phyloP scores from a whole-genome alignment of 2,888 invertebrate genomes.

The Dilophus febrilis region DNA sequence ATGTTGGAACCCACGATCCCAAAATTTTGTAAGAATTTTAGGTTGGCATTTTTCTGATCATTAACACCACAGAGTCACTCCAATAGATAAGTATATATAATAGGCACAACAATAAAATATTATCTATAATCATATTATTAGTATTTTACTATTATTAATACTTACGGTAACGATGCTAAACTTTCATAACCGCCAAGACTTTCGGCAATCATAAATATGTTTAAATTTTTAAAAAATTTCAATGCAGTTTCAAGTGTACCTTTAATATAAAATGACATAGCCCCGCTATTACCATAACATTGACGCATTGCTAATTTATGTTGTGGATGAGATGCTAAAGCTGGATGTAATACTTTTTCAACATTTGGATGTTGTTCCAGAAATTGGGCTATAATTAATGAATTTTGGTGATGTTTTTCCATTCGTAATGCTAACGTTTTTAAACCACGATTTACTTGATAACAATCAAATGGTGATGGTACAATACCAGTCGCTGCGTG shows the following conservation, averaged over 20 bases:
- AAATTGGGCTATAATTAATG: constrained; percentile 60
- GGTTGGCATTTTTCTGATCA: too few relatives aligned
- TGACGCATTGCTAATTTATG: constrained; percentile 63
- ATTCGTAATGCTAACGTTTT: constrained; percentile 87
- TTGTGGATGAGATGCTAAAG: constrained; percentile 74
- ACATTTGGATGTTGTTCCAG: constrained; percentile 66
- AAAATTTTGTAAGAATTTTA: too few relatives aligned
- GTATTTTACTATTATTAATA: too few relatives aligned
- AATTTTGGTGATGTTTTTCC: constrained; percentile 71
- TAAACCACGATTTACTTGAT: constrained; percentile 76
- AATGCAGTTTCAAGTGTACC: constrained; percentile 56
- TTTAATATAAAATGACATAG: constrained; percentile 75
- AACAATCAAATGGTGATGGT: constrained; percentile 94
- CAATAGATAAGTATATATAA: too few relatives aligned
- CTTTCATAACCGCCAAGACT: constrained; percentile 93
- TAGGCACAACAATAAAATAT: too few relatives aligned
- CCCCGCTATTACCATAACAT: constrained; percentile 76
- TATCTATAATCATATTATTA: too few relatives aligned
- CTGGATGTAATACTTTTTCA: constrained; percentile 68
- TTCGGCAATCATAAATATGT: constrained; percentile 76
- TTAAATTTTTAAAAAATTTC: constrained; percentile 55
- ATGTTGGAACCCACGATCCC: too few relatives aligned
- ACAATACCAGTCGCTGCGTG: constrained; percentile 55
- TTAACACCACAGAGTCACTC: too few relatives aligned
- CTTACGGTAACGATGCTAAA: constrained; percentile 85